Percentiles rank a stretch among this genome's conserved stretches.
Evolutionary conservation across 2,888 invertebrate genomes (phyloP).

Genomic region (Uropetala carovei): DNA sequence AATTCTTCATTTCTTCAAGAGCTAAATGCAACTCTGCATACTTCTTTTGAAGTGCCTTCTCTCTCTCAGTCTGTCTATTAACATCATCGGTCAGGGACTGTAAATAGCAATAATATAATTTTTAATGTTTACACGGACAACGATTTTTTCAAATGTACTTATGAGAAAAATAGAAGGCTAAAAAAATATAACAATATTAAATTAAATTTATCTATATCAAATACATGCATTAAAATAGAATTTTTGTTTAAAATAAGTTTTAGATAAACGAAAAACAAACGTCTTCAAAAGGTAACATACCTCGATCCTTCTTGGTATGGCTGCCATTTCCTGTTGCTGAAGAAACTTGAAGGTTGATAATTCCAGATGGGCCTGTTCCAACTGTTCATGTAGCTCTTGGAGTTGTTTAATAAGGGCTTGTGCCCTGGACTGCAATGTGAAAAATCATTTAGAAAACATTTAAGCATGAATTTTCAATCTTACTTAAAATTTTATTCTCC

Average conservation of each 20-base stretch:
- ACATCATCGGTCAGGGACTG: constrained; percentile 94
- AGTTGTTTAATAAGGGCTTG: constrained; percentile 92
- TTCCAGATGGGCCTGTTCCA: constrained; percentile 93
- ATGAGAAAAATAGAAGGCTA: too few species aligned
- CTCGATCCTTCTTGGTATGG: constrained; percentile 93
- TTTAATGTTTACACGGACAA: constrained; percentile 14
- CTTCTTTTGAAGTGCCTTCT: constrained; percentile 89
- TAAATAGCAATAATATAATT: constrained; percentile 70
- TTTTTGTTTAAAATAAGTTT: too few species aligned
- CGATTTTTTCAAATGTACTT: neutral
- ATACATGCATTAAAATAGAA: too few species aligned
- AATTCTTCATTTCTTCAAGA: constrained; percentile 75
- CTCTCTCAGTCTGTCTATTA: constrained; percentile 92
- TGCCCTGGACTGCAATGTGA: constrained; percentile 79
- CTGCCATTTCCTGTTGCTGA: constrained; percentile 91
- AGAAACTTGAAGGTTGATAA: constrained; percentile 93
- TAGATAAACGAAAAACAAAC: too few species aligned
- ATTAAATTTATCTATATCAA: too few species aligned
- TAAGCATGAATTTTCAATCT: neutral
- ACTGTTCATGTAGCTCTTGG: constrained; percentile 91
- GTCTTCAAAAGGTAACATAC: constrained; percentile 74
- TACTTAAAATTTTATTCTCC: too few species aligned
- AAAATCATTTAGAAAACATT: constrained; percentile 19
- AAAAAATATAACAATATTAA: too few species aligned
- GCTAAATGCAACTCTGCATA: constrained; percentile 84